Conservation (phyloP, 1,140 invertebrate genomes). For the Magallana ariakensis region DNA sequence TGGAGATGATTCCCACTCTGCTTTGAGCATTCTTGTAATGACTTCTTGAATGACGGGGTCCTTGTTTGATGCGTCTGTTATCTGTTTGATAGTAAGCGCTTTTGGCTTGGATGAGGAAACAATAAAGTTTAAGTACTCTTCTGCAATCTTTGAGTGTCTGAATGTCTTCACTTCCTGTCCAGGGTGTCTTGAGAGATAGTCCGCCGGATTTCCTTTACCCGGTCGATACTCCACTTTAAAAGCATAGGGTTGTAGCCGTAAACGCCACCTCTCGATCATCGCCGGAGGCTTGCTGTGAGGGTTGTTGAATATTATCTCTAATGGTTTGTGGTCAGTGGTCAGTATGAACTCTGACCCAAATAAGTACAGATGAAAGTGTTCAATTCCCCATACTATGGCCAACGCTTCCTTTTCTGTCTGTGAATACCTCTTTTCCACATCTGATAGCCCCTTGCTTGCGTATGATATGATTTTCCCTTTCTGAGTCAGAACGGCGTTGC, state of each 20-base stretch:
- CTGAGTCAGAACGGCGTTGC: slow-evolving; percentile 42
- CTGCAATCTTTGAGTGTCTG: no score
- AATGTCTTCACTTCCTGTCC: no score
- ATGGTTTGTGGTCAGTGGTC: slow-evolving; percentile 76
- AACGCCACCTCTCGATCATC: slow-evolving; percentile 56
- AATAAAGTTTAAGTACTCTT: no score
- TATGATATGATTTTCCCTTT: slow-evolving; percentile 59
- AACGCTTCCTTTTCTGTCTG: slow-evolving; percentile 79
- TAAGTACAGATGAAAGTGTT: slow-evolving; percentile 78
- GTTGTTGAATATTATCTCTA: slow-evolving; percentile 49
- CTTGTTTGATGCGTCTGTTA: slow-evolving; percentile 24
- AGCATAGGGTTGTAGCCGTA: slow-evolving; percentile 54
- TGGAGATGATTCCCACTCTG: background rate
- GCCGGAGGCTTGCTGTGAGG: slow-evolving; percentile 49
- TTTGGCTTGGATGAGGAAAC: no score
- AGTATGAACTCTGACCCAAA: slow-evolving; percentile 74
- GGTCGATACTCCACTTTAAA: slow-evolving; percentile 47
- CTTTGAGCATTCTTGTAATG: no score
- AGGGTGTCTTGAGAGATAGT: no score
- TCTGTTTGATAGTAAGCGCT: slow-evolving; percentile 40
- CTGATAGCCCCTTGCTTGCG: slow-evolving; percentile 50
- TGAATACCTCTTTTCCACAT: slow-evolving; percentile 68
- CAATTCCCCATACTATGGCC: slow-evolving; percentile 76
- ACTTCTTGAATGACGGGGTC: background rate
- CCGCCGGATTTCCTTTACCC: slow-evolving; percentile 50